A percentile compares a stretch with the other conserved stretches of the same genome.
Conservation (phyloP, 2,888 invertebrate genomes). For the Pteria penguin region DNA sequence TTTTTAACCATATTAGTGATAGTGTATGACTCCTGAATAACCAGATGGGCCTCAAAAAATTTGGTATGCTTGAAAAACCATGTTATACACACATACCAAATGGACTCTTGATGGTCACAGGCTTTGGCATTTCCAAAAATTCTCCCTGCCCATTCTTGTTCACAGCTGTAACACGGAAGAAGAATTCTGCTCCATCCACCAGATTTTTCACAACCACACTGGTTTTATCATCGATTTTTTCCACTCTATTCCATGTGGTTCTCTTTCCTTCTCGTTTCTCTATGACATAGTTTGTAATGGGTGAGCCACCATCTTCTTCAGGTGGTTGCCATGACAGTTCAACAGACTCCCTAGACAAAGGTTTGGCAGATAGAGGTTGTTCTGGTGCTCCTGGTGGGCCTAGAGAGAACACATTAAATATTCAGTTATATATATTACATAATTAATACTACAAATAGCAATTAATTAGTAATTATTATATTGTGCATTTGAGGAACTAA, state of each 20-base stretch:
- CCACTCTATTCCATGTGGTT: slow-evolving; percentile 71
- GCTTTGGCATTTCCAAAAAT: slow-evolving; percentile 80
- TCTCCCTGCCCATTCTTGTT: slow-evolving; percentile 92
- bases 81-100: slow-evolving; percentile 88
- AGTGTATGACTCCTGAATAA: too few species aligned
- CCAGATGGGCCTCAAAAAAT: too few species aligned
- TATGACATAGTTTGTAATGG: slow-evolving; percentile 83
- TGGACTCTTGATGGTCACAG: slow-evolving; percentile 85
- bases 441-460: too few species aligned
- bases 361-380: slow-evolving; percentile 80
- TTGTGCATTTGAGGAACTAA: too few species aligned
- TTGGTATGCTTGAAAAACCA: too few species aligned
- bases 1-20: too few species aligned
- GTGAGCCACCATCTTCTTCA: slow-evolving; percentile 81
- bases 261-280: slow-evolving; percentile 86
- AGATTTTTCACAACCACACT: slow-evolving; percentile 85
- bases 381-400: slow-evolving; percentile 77
- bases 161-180: slow-evolving; percentile 91
- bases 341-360: slow-evolving; percentile 81
- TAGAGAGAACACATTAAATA: too few species aligned
- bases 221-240: slow-evolving; percentile 79
- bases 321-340: slow-evolving; percentile 81
- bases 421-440: too few species aligned
- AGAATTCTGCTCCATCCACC: slow-evolving; percentile 89
- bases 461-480: too few species aligned